Conservation (phyloP, 1,140 invertebrate genomes). For the Ooceraea biroi region DNA sequence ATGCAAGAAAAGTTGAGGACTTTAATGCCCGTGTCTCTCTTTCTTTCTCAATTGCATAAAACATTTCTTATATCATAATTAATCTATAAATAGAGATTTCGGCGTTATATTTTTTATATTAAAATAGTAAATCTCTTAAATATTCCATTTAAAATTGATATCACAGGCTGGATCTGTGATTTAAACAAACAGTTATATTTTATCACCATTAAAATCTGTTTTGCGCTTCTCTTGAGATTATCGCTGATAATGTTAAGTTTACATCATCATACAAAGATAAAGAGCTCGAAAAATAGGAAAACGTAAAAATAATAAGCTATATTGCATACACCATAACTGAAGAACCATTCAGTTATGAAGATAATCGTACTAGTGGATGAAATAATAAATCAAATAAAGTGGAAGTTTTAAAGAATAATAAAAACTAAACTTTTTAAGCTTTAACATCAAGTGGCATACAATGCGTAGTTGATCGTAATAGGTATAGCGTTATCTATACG, state of each 20-base stretch:
- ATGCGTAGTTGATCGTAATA: too few relatives aligned
- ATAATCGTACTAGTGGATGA: not conserved
- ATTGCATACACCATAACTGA: not conserved
- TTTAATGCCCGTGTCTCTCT: too few relatives aligned
- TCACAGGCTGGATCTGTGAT: not conserved
- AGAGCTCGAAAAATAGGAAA: not conserved
- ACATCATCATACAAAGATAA: not conserved
- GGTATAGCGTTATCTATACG: not conserved
- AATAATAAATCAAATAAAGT: conserved; percentile 1
- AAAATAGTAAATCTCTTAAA: not conserved
- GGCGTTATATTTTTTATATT: not conserved
- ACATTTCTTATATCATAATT: not conserved
- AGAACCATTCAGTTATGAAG: not conserved
- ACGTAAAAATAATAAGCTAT: not conserved
- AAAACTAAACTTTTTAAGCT: too few relatives aligned
- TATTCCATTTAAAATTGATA: not conserved
- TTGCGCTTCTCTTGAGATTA: not conserved
- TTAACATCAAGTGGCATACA: too few relatives aligned
- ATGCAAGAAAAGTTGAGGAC: not conserved
- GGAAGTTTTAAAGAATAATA: not conserved
- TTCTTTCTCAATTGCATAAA: conserved; percentile 15
- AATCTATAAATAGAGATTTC: not conserved
- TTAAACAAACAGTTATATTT: not conserved
- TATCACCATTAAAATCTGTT: not conserved
- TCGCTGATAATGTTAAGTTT: not conserved